phyloP scores from a whole-genome alignment of 2,113 vertebrate species.

The Hydrochoerus hydrochaeris region DNA sequence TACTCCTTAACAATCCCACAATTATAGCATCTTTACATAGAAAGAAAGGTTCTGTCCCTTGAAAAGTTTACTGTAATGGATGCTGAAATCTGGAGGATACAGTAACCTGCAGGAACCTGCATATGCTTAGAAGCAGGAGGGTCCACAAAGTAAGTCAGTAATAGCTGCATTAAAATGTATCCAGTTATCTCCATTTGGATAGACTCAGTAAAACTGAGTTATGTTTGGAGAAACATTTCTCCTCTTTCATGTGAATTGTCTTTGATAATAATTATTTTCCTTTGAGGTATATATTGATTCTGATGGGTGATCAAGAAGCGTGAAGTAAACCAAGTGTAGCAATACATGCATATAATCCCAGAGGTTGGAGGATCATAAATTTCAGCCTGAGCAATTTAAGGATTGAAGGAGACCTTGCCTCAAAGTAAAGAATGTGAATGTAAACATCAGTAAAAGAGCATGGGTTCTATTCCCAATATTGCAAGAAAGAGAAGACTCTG shows the following conservation, averaged over 20 bases:
- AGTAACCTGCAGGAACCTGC: constrained; percentile 36
- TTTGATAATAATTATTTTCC: constrained; percentile 37
- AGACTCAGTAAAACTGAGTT: background rate
- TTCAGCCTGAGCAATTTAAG: background rate
- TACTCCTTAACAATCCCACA: constrained; percentile 24
- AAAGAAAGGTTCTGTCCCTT: constrained; percentile 56
- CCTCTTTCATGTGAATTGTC: constrained; percentile 4
- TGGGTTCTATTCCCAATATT: background rate
- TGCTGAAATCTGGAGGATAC: background rate
- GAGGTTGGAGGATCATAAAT: background rate
- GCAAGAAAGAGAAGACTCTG: background rate
- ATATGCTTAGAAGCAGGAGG: constrained; percentile 40
- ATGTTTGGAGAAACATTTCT: constrained; percentile 22
- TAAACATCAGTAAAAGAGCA: background rate
- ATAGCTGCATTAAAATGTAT: constrained; percentile 50
- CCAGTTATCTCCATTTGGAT: constrained; percentile 29
- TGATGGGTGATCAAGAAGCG: background rate
- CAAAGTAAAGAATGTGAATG: background rate
- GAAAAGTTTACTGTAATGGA: constrained; percentile 61
- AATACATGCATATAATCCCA: background rate
- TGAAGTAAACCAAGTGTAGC: background rate
- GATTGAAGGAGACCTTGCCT: background rate
- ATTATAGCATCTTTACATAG: constrained; percentile 53
- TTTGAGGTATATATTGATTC: background rate
- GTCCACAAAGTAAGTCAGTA: constrained; percentile 6